Evolutionary conservation across 1,140 invertebrate species (phyloP).

Genomic region (Drosophila athabasca): DNA sequence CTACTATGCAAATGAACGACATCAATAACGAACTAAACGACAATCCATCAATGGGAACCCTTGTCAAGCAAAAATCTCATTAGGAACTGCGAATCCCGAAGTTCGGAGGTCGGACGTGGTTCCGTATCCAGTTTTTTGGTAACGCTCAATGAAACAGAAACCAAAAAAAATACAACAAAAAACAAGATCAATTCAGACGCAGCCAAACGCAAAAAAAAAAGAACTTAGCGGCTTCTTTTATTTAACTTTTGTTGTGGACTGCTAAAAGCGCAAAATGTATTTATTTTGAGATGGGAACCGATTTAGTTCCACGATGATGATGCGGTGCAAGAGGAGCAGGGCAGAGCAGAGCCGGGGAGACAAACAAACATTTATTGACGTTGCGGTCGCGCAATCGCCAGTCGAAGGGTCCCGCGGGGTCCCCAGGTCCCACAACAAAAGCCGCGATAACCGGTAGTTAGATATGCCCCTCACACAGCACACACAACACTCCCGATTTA

Average conservation of each 20-base stretch:
- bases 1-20: too few species aligned
- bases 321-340: too few species aligned
- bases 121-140: constrained; percentile 19
- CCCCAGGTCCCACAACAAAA: constrained; percentile 16
- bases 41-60: too few species aligned
- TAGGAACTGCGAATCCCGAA: too few species aligned
- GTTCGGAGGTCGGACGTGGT: background rate
- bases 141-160: background rate
- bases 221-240: constrained; percentile 1
- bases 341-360: too few species aligned
- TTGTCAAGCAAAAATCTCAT: constrained; percentile 3
- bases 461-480: constrained; percentile 2
- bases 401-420: too few species aligned
- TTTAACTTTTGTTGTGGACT: constrained; percentile 14
- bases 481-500: constrained; percentile 32
- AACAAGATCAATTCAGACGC: background rate
- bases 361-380: background rate
- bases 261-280: constrained; percentile 24
- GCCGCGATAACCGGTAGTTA: constrained; percentile 56
- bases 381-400: too few species aligned
- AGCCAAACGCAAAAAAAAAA: constrained; percentile 15
- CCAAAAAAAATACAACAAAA: constrained; percentile 15
- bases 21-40: too few species aligned
- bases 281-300: background rate
- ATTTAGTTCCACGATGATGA: too few species aligned